Conservation (phyloP, 2,113 vertebrate genomes). For the Gymnocephalus cernua region DNA sequence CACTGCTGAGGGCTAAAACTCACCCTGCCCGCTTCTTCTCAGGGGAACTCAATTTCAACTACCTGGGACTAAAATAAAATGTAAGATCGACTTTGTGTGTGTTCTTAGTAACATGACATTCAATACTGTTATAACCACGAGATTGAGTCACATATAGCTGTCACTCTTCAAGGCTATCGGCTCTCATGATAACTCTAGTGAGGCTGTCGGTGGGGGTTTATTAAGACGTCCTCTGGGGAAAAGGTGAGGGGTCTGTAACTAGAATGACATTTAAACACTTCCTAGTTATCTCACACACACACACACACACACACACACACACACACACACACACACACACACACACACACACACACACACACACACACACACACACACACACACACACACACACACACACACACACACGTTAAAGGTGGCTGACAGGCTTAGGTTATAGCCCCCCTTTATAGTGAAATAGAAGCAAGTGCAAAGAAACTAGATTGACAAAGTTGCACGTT, state of each 20-base stretch:
- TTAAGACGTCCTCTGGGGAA: constrained; percentile 34
- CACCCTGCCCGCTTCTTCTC: constrained; percentile 7
- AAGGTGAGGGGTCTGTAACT: constrained; percentile 57
- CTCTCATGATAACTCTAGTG: constrained; percentile 47
- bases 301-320: no score
- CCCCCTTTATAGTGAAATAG: background rate
- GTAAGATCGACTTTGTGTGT: background rate
- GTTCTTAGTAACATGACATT: background rate
- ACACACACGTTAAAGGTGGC: background rate
- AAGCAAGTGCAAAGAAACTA: background rate
- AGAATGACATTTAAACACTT: constrained; percentile 58
- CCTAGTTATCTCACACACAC: constrained; percentile 7
- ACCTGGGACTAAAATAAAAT: constrained; percentile 6
- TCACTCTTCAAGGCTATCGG: background rate
- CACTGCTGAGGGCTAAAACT: constrained; percentile 18
- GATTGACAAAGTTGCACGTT: background rate
- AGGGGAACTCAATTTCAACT: constrained; percentile 36
- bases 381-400: no score
- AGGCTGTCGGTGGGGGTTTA: constrained; percentile 48
- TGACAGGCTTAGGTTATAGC: background rate
- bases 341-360: background rate
- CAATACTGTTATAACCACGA: background rate
- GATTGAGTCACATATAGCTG: constrained; percentile 17
- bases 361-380: no score
- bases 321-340: no score